Evolutionary conservation across 2,888 invertebrate genomes (phyloP).

Genomic region (Brachyopa scutellaris): DNA sequence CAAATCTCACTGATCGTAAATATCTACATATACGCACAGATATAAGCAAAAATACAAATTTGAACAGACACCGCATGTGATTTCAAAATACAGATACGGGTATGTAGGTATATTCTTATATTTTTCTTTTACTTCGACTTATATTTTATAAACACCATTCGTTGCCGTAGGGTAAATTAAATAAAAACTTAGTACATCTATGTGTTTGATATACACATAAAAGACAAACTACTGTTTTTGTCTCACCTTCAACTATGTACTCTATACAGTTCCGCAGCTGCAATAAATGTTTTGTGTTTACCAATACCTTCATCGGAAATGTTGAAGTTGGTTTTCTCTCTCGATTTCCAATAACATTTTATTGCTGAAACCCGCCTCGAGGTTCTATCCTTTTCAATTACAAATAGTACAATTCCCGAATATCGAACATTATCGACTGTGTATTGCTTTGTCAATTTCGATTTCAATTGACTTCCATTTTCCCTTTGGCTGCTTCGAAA

Average conservation of each 20-base stretch:
- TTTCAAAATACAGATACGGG: too few relatives aligned
- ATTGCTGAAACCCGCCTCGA: conserved; percentile 66
- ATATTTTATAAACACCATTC: too few relatives aligned
- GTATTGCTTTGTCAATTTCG: conserved; percentile 64
- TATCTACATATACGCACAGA: too few relatives aligned
- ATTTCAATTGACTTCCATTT: conserved; percentile 70
- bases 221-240: neutral
- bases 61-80: too few relatives aligned
- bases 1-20: too few relatives aligned
- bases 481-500: conserved; percentile 70
- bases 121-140: too few relatives aligned
- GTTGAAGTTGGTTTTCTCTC: conserved; percentile 58
- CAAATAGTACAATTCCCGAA: conserved; percentile 69
- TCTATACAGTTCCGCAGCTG: conserved; percentile 26
- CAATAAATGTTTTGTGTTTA: conserved; percentile 63
- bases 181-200: too few relatives aligned
- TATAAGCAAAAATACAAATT: too few relatives aligned
- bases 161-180: too few relatives aligned
- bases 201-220: neutral
- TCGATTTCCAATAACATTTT: conserved; percentile 71
- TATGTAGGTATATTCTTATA: too few relatives aligned
- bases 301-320: conserved; percentile 28
- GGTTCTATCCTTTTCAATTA: conserved; percentile 70
- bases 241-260: neutral
- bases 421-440: conserved; percentile 69